A percentile compares a stretch with the other conserved stretches of the same genome.
Evolutionary conservation across 2,797 vertebrate genomes (phyloP).

Genomic region (Takifugu ocellatus): DNA sequence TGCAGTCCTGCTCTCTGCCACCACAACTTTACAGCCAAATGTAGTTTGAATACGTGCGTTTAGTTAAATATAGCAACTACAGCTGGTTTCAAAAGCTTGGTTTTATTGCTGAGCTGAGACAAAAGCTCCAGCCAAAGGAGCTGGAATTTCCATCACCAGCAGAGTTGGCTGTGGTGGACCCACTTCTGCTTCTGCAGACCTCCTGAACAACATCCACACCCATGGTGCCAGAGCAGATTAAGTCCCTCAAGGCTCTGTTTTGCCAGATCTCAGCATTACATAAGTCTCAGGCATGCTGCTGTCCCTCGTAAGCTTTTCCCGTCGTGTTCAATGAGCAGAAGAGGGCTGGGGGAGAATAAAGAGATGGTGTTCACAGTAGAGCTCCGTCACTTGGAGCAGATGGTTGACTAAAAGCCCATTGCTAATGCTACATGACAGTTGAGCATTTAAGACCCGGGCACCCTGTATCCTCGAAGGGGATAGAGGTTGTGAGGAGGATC

Average conservation of each 20-base stretch:
- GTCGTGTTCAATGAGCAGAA: conserved; percentile 24
- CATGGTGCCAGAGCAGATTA: conserved; percentile 44
- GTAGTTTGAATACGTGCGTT: no score
- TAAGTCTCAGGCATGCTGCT: conserved; percentile 28
- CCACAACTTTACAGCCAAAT: no score
- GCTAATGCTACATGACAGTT: conserved; percentile 42
- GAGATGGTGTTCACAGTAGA: conserved; percentile 39
- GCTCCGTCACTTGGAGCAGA: conserved; percentile 22
- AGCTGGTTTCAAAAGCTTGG: no score
- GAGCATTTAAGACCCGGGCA: conserved; percentile 17
- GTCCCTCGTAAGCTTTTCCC: conserved; percentile 37
- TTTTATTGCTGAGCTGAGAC: no score
- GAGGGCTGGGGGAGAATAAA: conserved; percentile 9
- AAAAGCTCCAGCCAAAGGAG: no score
- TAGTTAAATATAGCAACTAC: no score
- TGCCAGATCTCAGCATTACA: conserved; percentile 35
- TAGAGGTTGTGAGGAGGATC: not conserved
- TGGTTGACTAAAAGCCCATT: conserved; percentile 7
- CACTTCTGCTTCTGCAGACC: conserved; percentile 33
- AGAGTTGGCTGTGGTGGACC: not conserved
- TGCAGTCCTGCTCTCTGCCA: no score
- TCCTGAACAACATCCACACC: conserved; percentile 33
- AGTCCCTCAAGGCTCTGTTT: conserved; percentile 33
- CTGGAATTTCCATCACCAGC: no score
- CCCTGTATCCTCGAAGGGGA: conserved; percentile 1